A percentile compares a stretch with the other conserved stretches of the same genome.
phyloP scores from a whole-genome alignment of 2,113 vertebrate species.

The Mesoclemmys tuberculata region DNA sequence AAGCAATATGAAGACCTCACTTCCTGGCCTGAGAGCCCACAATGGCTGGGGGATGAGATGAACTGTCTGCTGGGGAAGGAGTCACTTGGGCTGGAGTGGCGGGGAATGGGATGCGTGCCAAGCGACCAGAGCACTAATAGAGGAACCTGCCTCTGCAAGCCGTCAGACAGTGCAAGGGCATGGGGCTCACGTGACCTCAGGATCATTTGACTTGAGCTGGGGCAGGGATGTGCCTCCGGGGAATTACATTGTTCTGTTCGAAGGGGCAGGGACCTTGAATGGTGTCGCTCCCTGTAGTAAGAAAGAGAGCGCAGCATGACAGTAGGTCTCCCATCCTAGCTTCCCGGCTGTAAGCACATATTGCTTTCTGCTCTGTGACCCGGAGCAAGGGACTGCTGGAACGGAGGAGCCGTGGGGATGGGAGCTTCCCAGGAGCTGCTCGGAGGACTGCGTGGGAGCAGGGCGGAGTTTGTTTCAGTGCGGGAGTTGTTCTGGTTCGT shows the following conservation, averaged over 20 bases:
- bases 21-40: not conserved
- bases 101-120: not conserved
- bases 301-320: not conserved
- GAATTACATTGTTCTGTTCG: not conserved
- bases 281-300: not conserved
- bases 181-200: not conserved
- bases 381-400: not conserved
- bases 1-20: constrained; percentile 23
- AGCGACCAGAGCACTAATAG: not conserved
- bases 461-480: not conserved
- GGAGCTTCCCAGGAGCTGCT: not conserved
- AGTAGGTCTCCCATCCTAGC: not conserved
- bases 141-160: not conserved
- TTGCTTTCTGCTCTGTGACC: not conserved
- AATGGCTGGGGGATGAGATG: not conserved
- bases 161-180: not conserved
- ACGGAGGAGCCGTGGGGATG: not conserved
- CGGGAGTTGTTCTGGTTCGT: not conserved
- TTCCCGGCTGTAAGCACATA: not conserved
- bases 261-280: not conserved
- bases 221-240: not conserved
- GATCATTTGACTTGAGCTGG: not conserved
- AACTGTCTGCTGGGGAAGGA: not conserved
- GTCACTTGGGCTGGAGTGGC: not conserved
- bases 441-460: not conserved